Evolutionary conservation across 2,797 vertebrate species (phyloP).

Genomic region (Pyrocephalus nanus): DNA sequence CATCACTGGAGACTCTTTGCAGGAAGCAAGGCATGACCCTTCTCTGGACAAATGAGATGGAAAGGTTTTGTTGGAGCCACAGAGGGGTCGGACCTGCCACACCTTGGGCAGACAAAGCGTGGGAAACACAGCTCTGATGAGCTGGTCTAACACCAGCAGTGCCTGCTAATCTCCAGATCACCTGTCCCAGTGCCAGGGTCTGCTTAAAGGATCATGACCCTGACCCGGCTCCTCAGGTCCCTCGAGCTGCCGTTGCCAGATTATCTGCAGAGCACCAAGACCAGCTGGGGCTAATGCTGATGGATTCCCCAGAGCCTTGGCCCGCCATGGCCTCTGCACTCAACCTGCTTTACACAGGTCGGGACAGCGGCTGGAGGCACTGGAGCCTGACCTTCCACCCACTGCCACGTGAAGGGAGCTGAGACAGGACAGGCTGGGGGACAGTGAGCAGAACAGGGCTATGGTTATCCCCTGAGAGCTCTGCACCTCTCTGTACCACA

Average conservation of each 20-base stretch:
- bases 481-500: neutral
- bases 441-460: neutral
- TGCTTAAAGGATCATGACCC: neutral
- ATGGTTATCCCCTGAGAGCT: neutral
- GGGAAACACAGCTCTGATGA: neutral
- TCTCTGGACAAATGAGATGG: neutral
- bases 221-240: neutral
- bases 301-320: neutral
- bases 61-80: neutral
- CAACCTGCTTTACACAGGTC: neutral
- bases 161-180: neutral
- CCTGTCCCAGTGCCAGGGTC: neutral
- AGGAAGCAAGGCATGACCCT: neutral
- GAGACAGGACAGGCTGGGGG: neutral
- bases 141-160: neutral
- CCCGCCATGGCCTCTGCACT: neutral
- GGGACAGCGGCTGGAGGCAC: neutral
- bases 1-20: neutral
- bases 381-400: neutral
- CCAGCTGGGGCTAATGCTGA: neutral
- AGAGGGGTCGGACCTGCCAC: neutral
- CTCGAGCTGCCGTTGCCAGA: neutral
- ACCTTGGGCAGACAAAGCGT: accelerated
- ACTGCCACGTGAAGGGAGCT: neutral
- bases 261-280: neutral